phyloP scores from a whole-genome alignment of 2,888 invertebrate genomes.

The Gymnoscelis rufifasciata region DNA sequence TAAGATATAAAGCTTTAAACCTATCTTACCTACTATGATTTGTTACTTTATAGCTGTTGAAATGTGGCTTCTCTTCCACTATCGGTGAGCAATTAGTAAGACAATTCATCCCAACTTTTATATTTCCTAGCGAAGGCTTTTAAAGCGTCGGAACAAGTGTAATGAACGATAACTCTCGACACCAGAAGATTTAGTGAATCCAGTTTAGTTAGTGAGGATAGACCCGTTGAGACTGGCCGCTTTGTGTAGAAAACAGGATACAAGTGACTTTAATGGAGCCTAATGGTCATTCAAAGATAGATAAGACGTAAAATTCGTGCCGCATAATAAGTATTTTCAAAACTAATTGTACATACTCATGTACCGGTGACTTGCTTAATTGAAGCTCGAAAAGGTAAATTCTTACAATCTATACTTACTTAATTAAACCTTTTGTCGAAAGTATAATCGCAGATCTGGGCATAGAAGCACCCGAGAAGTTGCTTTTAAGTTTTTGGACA shows the following conservation, averaged over 20 bases:
- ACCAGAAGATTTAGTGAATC: slow-evolving; percentile 54
- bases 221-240: slow-evolving; percentile 28
- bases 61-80: slow-evolving; percentile 5
- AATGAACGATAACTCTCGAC: slow-evolving; percentile 58
- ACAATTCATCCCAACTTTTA: slow-evolving; percentile 19
- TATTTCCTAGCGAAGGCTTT: slow-evolving; percentile 30
- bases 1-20: too few species aligned
- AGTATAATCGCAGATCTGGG: too few species aligned
- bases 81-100: slow-evolving; percentile 6
- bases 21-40: not conserved
- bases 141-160: slow-evolving; percentile 45
- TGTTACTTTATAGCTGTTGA: slow-evolving; percentile 1
- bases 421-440: too few species aligned
- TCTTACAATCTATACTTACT: too few species aligned
- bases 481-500: too few species aligned
- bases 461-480: too few species aligned
- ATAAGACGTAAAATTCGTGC: too few species aligned
- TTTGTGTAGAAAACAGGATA: slow-evolving; percentile 6
- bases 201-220: slow-evolving; percentile 48
- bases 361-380: too few species aligned
- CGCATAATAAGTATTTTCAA: too few species aligned
- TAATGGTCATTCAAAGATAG: too few species aligned
- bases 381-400: too few species aligned
- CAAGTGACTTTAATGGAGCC: not conserved
- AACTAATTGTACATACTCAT: too few species aligned